Evolutionary conservation across 2,113 vertebrate species (phyloP), one percentile per base, ranked within the genome.

Genomic region (Forbesichthys agassizii): DNA sequence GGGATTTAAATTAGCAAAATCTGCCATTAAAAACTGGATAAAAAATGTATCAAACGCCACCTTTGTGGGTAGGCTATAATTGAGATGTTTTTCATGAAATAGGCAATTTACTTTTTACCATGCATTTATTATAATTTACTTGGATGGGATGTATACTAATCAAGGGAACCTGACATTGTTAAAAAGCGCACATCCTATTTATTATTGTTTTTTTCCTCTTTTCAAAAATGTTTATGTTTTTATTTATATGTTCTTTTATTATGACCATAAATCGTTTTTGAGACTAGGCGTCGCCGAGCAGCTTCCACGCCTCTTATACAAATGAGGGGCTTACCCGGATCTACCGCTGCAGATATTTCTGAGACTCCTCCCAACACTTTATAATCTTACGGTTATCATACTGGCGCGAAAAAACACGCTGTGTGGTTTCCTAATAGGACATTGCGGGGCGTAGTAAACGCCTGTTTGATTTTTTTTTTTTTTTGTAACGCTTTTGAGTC

Each of bases 401-500:
- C 85, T 91, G 90, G 88, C 90, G 90, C 88, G 88, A 91, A 91
- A 42, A 91, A 88, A 87, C 81, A 82, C 88, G 88, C 79, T 70
- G 88, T 83, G 85, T 77, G 79, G 68, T 75, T 89, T 52, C 74
- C 67, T 75, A 7, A 66, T 62, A 66, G 73, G 74, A 70, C 66
- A 55, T 52, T 7, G 80, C 69, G 66, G 78, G 77, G 68, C 72
- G 76, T 74, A 66, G 18, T 64, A 11, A 11, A 46, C 10, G 33
- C 2, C 3, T 61, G 64, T 10, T 67, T 11, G n/a, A 56, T n/a
- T 20, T 49, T 74, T 33, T 16, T 16, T 16, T 16, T 16, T 16
- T 8, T 14, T 49, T 33, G 20, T 65, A 62, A 64, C 11, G 49
- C 27, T n/a, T 47, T 48, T 36, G 2, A 51, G 8, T 27, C 55